Percentiles rank a stretch among this genome's conserved stretches.
Conservation (phyloP, 2,888 invertebrate genomes). For the Podabrus alpinus region DNA sequence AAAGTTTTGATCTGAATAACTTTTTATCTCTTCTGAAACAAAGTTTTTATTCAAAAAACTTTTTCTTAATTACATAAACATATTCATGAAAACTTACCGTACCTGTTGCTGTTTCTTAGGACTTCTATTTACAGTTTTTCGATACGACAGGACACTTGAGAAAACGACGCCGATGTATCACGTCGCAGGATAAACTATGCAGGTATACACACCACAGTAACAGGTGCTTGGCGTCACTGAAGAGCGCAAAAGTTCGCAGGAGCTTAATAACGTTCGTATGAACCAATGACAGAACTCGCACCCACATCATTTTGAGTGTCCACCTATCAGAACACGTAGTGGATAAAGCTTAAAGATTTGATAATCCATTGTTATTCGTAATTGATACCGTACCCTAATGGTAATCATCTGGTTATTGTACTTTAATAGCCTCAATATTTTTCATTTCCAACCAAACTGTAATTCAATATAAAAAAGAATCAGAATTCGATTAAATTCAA, state of each 20-base stretch:
- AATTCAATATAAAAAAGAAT: not conserved
- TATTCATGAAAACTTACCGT: not conserved
- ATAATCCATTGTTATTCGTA: not conserved
- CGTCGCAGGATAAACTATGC: conserved; percentile 4
- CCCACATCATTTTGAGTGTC: conserved; percentile 20
- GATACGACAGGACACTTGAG: not conserved
- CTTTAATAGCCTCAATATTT: not conserved
- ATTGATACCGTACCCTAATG: not conserved
- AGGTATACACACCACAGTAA: conserved; percentile 24
- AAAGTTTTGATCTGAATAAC: not conserved
- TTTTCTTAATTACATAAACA: not conserved
- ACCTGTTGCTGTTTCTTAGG: not conserved
- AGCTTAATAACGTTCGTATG: conserved; percentile 23
- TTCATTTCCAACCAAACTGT: not conserved
- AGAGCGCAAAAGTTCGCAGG: conserved; percentile 27
- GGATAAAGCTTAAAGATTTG: not conserved
- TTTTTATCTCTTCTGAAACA: not conserved
- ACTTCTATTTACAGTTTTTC: not conserved
- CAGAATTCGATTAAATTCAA: not conserved
- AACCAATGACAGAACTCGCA: conserved; percentile 22
- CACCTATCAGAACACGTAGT: conserved; percentile 20
- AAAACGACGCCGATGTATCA: not conserved
- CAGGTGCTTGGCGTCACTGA: conserved; percentile 29
- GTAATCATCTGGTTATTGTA: not conserved
- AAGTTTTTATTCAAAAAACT: not conserved